Base-by-base conservation (phyloP, 2,888 invertebrate species). In the Spisula subtruncata region DNA sequence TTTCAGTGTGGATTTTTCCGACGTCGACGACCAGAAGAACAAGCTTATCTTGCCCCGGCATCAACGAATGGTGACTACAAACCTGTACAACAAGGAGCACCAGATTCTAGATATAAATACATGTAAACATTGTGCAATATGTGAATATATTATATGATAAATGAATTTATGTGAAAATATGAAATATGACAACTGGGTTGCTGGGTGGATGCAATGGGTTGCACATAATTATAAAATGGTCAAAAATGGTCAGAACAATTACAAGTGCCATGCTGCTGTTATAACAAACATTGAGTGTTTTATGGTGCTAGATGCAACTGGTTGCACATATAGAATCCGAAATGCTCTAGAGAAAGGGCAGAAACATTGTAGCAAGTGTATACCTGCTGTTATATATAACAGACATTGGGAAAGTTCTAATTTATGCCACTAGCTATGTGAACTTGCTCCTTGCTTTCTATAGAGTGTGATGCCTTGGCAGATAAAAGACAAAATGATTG, bases 1-100 rank as follows among this genome's bases (percentile, higher is more conserved):
- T 95, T 94, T 85, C 94, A 96, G 96, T 95, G 95, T 94, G 96
- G 96, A 91, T 96, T 96, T 92, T 96, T 96, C 94, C 94, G 95
- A 91, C 92, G 96, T 82, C 92, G 93, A 91, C 93, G 95, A 90
- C 95, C 94, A n/a, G 94, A 94, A 89, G 94, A 95, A 81, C 93
- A 94, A 60, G 94, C 94, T 10, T 92, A 82, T 56, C 89, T 91
- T 41, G 81, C 80, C 10, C 90, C 92, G 32, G 89, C 92, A 46
- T 83, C 85, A 51, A 91, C 91, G 71, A 92, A 92, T 86, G 92
- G 92, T 41, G 91, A 91, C 71, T 92, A 87, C 89, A 92, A 90
- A 85, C 51, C 32, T 14, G 88, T 86, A 16, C 79, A 86, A 14
- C 60, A 66, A 18, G 86, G 87, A 6, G 60, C 89, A 16, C 89